These are phyloP conservation scores for Periparus ater DNA, from an alignment of 2,797 vertebrate species.

Conservation along the genomic window DNA sequence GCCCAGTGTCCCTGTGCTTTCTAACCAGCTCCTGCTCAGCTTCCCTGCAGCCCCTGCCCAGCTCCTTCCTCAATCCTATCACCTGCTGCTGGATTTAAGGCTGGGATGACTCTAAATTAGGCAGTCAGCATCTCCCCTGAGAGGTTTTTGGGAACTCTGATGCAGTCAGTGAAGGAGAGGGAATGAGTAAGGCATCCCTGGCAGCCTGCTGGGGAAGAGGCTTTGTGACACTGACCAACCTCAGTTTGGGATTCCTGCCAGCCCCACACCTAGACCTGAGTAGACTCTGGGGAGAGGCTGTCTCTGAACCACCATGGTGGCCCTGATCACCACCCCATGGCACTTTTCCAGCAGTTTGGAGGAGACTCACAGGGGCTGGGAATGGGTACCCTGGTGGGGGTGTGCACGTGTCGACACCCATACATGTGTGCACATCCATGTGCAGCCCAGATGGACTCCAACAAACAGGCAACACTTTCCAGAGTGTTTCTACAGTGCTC, in stretches of 20 bases:
- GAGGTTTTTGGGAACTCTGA: neutral
- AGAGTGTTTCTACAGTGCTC: neutral
- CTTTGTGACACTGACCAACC: fast-evolving
- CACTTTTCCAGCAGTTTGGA: neutral
- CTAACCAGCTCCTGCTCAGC: neutral
- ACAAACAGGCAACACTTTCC: neutral
- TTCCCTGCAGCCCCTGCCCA: neutral
- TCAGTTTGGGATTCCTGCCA: neutral
- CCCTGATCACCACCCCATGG: neutral
- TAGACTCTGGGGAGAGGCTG: neutral
- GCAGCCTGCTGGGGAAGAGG: neutral
- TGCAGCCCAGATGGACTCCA: neutral
- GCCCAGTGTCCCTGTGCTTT: neutral
- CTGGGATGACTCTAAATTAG: neutral
- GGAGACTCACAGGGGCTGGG: neutral
- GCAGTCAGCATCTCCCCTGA: neutral
- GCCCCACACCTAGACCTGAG: neutral
- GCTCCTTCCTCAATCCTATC: neutral
- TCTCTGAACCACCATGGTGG: neutral
- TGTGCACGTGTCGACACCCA: fast-evolving
- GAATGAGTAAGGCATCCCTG: neutral
- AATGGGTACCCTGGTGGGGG: fast-evolving
- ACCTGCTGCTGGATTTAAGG: neutral
- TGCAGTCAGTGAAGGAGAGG: neutral
- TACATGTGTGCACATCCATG: neutral